Evolutionary conservation across 2,113 vertebrate genomes (phyloP), one percentile per base, ranked within the genome.

Genomic region (Dolichallabes microphthalmus): DNA sequence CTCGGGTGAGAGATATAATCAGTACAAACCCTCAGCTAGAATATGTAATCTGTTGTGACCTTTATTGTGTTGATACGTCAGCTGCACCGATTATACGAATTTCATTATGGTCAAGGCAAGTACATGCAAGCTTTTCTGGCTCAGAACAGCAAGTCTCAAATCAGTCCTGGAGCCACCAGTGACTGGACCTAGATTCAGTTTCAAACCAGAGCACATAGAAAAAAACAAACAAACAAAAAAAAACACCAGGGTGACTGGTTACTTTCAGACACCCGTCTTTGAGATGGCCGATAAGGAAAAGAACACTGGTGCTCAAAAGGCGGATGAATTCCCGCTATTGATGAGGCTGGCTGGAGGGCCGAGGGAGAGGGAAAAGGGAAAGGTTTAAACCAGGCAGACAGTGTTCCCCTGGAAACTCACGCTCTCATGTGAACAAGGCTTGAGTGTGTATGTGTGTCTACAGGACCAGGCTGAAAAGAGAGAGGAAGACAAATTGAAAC

Each of bases 321-420:
- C 20, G 3, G 12, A 86, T 86, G 85, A 86, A 86, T 82, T 81
- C 68, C 63, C 30, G 57, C 78, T 82, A 81, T 74, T 86, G 68
- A 81, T 74, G 68, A 82, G 27, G n/a, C 35, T 58, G 77, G 78
- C 69, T 27, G 1, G 66, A 80, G 57, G 66, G 84, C 76, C 32
- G 19, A 50, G 66, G 14, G 32, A 61, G 35, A 83, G 45, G 58
- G 63, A 58, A 77, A 25, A 50, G 50, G 50, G 25, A 71, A 77
- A 66, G 78, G 80, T 74, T 73, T 86, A 74, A 71, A 74, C 78
- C 66, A 74, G 85, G 78, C 63, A 45, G 82, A 86, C 85, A 66
- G 9, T 81, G 85, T 86, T 86, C 78, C 78, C 78, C 78, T 81
- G 66, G 77, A 86, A 86, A 86, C 84, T 85, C 78, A n/a, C 78